Evolutionary conservation across 1,140 invertebrate genomes (phyloP).

Genomic region (Neuroterus valhalla): DNA sequence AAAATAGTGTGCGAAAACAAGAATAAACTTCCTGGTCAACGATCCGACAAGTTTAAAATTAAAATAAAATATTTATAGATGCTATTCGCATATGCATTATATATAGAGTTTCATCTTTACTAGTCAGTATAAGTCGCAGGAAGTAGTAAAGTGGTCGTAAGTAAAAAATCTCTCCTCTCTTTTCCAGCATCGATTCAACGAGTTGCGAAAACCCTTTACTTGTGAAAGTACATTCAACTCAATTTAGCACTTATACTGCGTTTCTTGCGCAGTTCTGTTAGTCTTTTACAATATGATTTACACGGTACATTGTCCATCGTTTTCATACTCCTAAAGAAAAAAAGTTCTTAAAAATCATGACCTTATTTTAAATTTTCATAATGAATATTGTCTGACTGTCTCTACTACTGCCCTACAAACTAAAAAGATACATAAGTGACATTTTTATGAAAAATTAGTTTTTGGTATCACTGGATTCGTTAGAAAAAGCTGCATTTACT

Average conservation of each 20-base stretch:
- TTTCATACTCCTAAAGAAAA: neutral
- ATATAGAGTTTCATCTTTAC: constrained; percentile 4
- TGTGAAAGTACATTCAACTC: constrained; percentile 20
- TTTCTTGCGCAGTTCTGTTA: constrained; percentile 22
- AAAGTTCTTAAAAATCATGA: neutral
- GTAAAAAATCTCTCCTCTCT: neutral
- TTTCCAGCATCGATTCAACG: constrained; percentile 14
- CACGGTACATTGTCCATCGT: neutral
- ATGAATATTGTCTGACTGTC: neutral
- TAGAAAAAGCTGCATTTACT: too few species aligned
- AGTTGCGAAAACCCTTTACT: constrained; percentile 23
- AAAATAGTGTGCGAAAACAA: constrained; percentile 2
- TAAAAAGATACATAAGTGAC: too few species aligned
- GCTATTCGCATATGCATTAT: neutral
- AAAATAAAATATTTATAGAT: constrained; percentile 11
- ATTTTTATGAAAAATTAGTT: too few species aligned
- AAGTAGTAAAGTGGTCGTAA: constrained; percentile 4
- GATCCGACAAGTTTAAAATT: neutral
- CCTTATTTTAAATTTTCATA: neutral
- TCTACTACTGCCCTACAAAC: too few species aligned
- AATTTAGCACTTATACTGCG: constrained; percentile 18
- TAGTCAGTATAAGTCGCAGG: neutral
- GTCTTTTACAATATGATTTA: neutral
- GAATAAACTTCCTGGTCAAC: constrained; percentile 11
- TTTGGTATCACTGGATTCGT: too few species aligned